Percentiles rank a stretch among this genome's conserved stretches.
phyloP scores from a whole-genome alignment of 2,888 invertebrate genomes.

The Trachelus tabidus region DNA sequence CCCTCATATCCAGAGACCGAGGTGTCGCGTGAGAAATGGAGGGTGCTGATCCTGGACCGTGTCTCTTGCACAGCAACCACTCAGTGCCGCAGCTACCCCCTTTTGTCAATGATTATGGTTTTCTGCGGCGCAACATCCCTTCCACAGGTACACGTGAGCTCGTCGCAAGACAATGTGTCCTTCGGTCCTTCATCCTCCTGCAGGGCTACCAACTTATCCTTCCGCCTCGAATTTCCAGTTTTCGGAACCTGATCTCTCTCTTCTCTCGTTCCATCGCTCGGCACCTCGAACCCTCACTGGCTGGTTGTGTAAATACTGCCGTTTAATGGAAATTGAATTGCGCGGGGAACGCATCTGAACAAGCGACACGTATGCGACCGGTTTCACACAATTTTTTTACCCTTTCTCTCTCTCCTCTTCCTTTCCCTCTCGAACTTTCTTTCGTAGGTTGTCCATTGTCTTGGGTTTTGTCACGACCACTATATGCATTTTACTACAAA shows the following conservation, averaged over 20 bases:
- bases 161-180: not conserved
- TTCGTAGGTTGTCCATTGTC: not conserved
- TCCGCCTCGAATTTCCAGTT: not conserved
- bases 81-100: constrained; percentile 26
- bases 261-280: constrained; percentile 14
- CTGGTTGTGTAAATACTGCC: constrained; percentile 35
- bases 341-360: constrained; percentile 19
- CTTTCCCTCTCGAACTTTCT: not conserved
- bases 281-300: constrained; percentile 17
- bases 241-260: constrained; percentile 1
- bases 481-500: not conserved
- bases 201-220: not conserved
- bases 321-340: constrained; percentile 40
- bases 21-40: constrained; percentile 53
- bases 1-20: constrained; percentile 13
- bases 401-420: not conserved
- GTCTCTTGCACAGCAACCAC: constrained; percentile 15
- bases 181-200: not conserved
- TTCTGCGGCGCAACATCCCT: constrained; percentile 26
- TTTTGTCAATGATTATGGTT: constrained; percentile 43
- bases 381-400: not conserved
- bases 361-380: not conserved
- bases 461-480: not conserved
- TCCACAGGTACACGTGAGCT: not conserved
- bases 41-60: constrained; percentile 20